These are phyloP conservation scores for Bradysia coprophila DNA, from an alignment of 1,140 invertebrate genomes.

Conservation along the genomic window DNA sequence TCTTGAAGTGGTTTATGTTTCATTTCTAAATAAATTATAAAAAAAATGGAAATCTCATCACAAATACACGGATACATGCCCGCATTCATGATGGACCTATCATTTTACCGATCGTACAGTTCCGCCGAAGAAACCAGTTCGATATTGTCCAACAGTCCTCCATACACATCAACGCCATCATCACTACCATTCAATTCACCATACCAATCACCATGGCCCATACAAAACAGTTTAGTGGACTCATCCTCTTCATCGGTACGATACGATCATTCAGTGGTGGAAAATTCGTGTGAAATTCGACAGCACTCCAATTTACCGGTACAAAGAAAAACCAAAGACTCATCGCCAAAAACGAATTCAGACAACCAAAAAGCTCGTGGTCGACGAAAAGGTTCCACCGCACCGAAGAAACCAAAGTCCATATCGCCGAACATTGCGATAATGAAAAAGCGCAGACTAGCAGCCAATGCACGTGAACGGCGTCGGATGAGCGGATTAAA, in stretches of 20 bases:
- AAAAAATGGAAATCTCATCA: neutral
- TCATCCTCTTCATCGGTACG: neutral
- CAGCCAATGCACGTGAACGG: conserved; percentile 61
- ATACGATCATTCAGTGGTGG: neutral
- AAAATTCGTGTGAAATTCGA: neutral
- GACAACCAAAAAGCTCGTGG: neutral
- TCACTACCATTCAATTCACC: neutral
- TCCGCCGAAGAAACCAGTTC: neutral
- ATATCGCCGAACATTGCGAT: conserved; percentile 31
- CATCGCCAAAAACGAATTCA: neutral
- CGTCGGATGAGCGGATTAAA: conserved; percentile 67
- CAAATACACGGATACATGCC: neutral
- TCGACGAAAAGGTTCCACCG: neutral
- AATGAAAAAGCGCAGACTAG: conserved; percentile 40
- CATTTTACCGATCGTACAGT: neutral
- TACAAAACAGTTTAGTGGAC: neutral
- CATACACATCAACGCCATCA: neutral
- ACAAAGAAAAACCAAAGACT: neutral
- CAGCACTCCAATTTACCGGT: neutral
- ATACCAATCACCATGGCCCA: neutral
- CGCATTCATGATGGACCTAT: neutral
- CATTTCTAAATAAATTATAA: neutral
- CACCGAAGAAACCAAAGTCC: neutral
- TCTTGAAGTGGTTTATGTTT: neutral
- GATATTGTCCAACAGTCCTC: neutral